Percentiles rank a stretch among this genome's conserved stretches.
phyloP scores from a whole-genome alignment of 1,140 invertebrate genomes.

The Ctenoplectra terminalis region DNA sequence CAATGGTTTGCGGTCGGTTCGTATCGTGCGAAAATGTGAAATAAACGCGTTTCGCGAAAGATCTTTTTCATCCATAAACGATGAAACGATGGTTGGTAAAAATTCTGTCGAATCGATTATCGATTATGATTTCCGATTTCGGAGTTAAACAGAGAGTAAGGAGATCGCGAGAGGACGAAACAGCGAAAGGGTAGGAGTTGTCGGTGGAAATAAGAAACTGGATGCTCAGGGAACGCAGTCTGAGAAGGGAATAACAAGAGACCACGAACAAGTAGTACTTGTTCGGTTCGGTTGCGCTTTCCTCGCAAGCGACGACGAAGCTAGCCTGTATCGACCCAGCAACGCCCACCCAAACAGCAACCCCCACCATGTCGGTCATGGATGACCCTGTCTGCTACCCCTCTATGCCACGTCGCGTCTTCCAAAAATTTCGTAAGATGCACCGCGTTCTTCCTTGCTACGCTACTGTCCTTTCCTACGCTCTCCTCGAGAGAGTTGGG shows the following conservation, averaged over 20 bases:
- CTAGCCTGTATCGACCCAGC: constrained; percentile 77
- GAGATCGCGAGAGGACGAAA: neutral
- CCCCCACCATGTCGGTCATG: constrained; percentile 67
- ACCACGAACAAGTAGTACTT: no score
- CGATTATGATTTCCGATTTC: neutral
- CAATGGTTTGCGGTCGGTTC: no score
- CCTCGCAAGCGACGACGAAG: constrained; percentile 65
- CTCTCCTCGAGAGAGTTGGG: constrained; percentile 58
- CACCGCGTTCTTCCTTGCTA: neutral
- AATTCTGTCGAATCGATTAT: no score
- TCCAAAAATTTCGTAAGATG: constrained; percentile 60
- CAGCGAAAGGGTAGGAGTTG: neutral
- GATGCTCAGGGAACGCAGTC: constrained; percentile 15
- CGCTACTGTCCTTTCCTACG: neutral
- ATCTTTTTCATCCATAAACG: no score
- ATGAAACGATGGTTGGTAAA: no score
- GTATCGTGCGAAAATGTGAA: no score
- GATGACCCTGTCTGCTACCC: constrained; percentile 50
- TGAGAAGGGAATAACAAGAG: neutral
- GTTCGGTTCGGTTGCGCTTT: constrained; percentile 59
- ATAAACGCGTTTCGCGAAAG: no score
- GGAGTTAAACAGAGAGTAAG: neutral
- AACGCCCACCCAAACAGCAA: constrained; percentile 71
- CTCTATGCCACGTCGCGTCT: constrained; percentile 50
- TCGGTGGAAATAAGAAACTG: no score